Percentiles rank a stretch among this genome's conserved stretches.
Evolutionary conservation across 2,113 vertebrate genomes (phyloP).

Genomic region (Perca flavescens): DNA sequence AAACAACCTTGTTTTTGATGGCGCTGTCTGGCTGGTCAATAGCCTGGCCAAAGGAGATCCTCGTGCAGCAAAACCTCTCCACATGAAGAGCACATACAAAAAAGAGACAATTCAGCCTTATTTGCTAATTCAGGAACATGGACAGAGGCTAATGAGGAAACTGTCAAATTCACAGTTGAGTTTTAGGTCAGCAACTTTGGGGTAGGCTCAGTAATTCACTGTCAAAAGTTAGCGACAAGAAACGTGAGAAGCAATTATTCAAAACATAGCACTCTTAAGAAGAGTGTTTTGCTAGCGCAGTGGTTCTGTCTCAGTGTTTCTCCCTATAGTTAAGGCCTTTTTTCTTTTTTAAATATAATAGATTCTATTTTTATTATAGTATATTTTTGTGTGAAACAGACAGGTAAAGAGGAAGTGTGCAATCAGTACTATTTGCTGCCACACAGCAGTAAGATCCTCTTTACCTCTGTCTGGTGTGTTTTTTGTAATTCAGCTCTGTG

Average conservation of each 20-base stretch:
- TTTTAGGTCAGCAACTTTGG: slow-evolving; percentile 38
- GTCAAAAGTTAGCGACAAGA: slow-evolving; percentile 20
- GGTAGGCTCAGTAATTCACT: slow-evolving; percentile 22
- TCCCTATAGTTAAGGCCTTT: slow-evolving; percentile 82
- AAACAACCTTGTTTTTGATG: slow-evolving; percentile 84
- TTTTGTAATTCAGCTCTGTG: slow-evolving; percentile 83
- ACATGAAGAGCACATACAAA: slow-evolving; percentile 69
- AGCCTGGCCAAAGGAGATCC: slow-evolving; percentile 64
- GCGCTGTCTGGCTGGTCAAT: slow-evolving; percentile 74
- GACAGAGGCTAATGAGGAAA: slow-evolving; percentile 48
- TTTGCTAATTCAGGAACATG: slow-evolving; percentile 55
- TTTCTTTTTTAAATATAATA: slow-evolving; percentile 81
- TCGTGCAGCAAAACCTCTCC: slow-evolving; percentile 65
- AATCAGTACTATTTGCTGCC: slow-evolving; percentile 64
- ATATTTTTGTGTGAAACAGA: slow-evolving; percentile 82
- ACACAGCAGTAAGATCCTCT: slow-evolving; percentile 63
- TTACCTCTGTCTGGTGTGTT: slow-evolving; percentile 74
- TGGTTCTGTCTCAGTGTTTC: slow-evolving; percentile 77
- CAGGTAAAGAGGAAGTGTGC: slow-evolving; percentile 74
- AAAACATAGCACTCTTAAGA: slow-evolving; percentile 59
- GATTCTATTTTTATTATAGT: slow-evolving; percentile 85
- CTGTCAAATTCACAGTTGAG: slow-evolving; percentile 35
- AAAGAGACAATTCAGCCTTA: slow-evolving; percentile 63
- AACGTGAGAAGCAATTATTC: slow-evolving; percentile 24
- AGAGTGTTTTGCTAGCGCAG: slow-evolving; percentile 56